phyloP scores from a whole-genome alignment of 2,888 invertebrate genomes.

The Epinotia ramella region DNA sequence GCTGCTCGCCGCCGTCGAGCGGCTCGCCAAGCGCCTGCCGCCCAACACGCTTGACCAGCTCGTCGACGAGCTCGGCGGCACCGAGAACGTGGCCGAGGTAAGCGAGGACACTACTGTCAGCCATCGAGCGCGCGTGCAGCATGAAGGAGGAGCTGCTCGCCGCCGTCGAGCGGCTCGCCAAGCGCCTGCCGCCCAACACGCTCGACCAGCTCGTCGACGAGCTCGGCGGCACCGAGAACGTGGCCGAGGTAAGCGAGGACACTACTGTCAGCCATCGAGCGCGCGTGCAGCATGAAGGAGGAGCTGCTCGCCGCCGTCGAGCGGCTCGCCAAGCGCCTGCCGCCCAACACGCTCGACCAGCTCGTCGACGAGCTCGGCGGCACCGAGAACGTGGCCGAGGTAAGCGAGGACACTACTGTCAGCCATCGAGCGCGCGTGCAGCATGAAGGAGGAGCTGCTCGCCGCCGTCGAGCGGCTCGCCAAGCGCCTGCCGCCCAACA shows the following conservation, averaged over 20 bases:
- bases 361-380: conserved; percentile 99
- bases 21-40: conserved; percentile 94
- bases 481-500: conserved; percentile 96
- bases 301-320: conserved; percentile 94
- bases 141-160: conserved; percentile 97
- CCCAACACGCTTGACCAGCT: conserved; percentile 99
- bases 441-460: conserved; percentile 96
- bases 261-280: conserved; percentile 93
- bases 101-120: conserved; percentile 88
- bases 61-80: conserved; percentile 98
- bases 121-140: conserved; percentile 95
- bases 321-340: conserved; percentile 93
- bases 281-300: conserved; percentile 97
- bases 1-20: conserved; percentile 92
- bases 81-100: conserved; percentile 98
- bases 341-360: conserved; percentile 99
- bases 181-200: conserved; percentile 97
- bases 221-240: conserved; percentile 98
- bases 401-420: conserved; percentile 88
- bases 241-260: conserved; percentile 93
- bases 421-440: conserved; percentile 95
- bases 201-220: conserved; percentile 99
- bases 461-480: conserved; percentile 93
- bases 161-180: conserved; percentile 93
- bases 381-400: conserved; percentile 98